Evolutionary conservation across 2,797 vertebrate species (phyloP).

Genomic region (Selene dorsalis): DNA sequence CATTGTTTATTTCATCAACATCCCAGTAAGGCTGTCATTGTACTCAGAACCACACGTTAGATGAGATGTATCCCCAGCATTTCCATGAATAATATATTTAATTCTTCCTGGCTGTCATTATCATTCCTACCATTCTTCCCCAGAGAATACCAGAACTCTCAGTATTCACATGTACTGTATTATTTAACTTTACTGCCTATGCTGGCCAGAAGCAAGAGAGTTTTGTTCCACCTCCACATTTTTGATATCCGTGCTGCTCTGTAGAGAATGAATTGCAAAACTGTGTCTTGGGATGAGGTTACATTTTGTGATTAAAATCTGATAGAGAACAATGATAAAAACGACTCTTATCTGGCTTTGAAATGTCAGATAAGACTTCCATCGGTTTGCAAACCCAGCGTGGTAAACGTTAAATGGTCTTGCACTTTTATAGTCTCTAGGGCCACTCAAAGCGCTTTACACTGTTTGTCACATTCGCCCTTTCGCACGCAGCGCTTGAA

Average conservation of each 20-base stretch:
- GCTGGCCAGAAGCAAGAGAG: slow-evolving; percentile 41
- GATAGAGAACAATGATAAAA: slow-evolving; percentile 39
- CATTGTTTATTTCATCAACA: slow-evolving; percentile 18
- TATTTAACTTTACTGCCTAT: slow-evolving; percentile 31
- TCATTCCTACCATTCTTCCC: slow-evolving; percentile 26
- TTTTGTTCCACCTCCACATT: slow-evolving; percentile 59
- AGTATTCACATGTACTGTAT: slow-evolving; percentile 25
- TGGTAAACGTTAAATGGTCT: too few species aligned
- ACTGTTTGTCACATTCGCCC: too few species aligned
- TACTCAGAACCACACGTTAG: slow-evolving; percentile 5
- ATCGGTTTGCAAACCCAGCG: slow-evolving; percentile 19
- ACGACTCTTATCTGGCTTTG: slow-evolving; percentile 40
- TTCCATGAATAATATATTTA: slow-evolving; percentile 9
- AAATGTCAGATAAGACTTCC: slow-evolving; percentile 50
- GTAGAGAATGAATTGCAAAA: slow-evolving; percentile 49
- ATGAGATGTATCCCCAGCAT: slow-evolving; percentile 5
- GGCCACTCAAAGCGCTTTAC: too few species aligned
- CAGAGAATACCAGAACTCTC: slow-evolving; percentile 31
- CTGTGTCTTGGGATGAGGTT: slow-evolving; percentile 34
- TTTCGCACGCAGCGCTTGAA: too few species aligned
- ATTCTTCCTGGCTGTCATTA: slow-evolving; percentile 36
- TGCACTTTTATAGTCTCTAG: too few species aligned
- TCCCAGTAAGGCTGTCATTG: slow-evolving; percentile 11
- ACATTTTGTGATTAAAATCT: slow-evolving; percentile 54
- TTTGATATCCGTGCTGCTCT: slow-evolving; percentile 41